A percentile compares a stretch with the other conserved stretches of the same genome.
These are phyloP conservation scores for Yponomeuta cagnagella DNA, from an alignment of 2,888 invertebrate species.

Conservation along the genomic window DNA sequence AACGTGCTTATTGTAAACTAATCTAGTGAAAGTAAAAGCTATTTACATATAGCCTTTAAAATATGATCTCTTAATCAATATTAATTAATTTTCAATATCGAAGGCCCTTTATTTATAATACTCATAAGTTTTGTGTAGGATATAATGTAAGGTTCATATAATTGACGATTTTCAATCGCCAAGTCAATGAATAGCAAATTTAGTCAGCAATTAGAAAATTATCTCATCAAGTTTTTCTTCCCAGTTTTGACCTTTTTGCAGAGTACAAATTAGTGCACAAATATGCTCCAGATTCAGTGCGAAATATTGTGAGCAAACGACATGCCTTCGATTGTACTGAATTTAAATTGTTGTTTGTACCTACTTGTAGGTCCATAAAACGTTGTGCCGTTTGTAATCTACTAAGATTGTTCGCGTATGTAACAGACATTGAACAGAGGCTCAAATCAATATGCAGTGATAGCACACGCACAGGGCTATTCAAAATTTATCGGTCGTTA, in stretches of 20 bases:
- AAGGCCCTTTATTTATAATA: conserved; percentile 71
- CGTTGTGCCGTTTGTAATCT: conserved; percentile 6
- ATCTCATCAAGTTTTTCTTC: not conserved
- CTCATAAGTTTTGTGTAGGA: conserved; percentile 70
- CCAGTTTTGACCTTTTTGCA: conserved; percentile 19
- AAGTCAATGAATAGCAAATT: conserved; percentile 7
- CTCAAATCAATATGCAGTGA: conserved; percentile 37
- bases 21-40: conserved; percentile 62
- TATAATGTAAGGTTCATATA: conserved; percentile 43
- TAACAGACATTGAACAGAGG: not conserved
- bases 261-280: conserved; percentile 52
- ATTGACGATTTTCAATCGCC: not conserved
- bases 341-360: conserved; percentile 30
- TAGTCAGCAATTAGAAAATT: not conserved
- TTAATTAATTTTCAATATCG: conserved; percentile 68
- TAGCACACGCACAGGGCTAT: conserved; percentile 50
- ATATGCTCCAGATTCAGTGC: conserved; percentile 17
- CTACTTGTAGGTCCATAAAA: conserved; percentile 27
- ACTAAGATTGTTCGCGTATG: not conserved
- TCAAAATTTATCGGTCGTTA: conserved; percentile 44
- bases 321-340: conserved; percentile 32
- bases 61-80: conserved; percentile 76
- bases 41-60: conserved; percentile 56
- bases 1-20: conserved; percentile 65
- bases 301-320: conserved; percentile 26